Conservation (phyloP, 2,113 vertebrate species). For the Scalopus aquaticus region DNA sequence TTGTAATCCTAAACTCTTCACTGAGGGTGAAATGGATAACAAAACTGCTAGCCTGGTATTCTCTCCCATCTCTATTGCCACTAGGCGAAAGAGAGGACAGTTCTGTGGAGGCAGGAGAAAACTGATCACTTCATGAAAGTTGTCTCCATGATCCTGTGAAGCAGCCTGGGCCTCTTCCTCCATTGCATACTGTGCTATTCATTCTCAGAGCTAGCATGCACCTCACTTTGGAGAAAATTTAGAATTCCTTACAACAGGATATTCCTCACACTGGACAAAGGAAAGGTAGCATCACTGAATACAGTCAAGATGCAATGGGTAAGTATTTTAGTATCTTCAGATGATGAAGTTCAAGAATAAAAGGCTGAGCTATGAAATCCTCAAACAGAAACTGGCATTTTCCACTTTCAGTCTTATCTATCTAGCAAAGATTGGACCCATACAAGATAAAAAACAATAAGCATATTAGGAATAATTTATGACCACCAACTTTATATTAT, state of each 20-base stretch:
- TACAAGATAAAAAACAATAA: background rate
- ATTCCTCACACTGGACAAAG: background rate
- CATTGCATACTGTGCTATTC: background rate
- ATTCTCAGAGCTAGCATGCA: background rate
- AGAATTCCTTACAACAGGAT: background rate
- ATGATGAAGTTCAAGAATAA: slow-evolving; percentile 10
- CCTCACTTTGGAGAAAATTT: background rate
- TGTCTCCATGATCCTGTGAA: background rate
- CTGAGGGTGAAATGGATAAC: background rate
- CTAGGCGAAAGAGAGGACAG: background rate
- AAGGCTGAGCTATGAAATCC: background rate
- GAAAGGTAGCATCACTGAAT: background rate
- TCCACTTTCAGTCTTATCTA: background rate
- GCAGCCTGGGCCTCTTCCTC: background rate
- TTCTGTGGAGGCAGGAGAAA: background rate
- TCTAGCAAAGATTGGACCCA: background rate
- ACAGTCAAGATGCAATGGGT: background rate
- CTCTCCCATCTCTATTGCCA: background rate
- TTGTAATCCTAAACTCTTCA: background rate
- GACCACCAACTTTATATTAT: background rate
- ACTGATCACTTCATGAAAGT: background rate
- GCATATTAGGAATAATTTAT: background rate
- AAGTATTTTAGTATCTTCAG: background rate
- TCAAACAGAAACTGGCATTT: background rate
- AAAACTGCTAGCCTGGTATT: background rate